Base-by-base conservation (phyloP, 2,797 vertebrate genomes). In the Sternotherus odoratus region DNA sequence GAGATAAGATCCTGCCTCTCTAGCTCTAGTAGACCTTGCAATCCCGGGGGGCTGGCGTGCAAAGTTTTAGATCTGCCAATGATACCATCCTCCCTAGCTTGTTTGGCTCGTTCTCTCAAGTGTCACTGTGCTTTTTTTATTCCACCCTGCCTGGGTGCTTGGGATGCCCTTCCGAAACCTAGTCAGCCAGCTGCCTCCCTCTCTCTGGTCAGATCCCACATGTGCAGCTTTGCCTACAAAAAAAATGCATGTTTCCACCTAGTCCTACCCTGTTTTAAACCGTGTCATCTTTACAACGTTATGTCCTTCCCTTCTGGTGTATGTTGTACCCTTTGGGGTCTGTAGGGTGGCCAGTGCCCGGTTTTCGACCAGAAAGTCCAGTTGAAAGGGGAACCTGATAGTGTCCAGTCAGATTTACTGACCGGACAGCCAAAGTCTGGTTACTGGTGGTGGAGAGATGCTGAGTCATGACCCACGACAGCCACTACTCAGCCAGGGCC, bases 51-150 rank as follows among this genome's bases (percentile, higher is more conserved):
- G 8, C 8, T 88, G 53, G 11, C 46, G 30, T 46, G 5, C 9
- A 23, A 9, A 54, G 30, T 33, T 6, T 28, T 1, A 1, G n/a
- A 6, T 90, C 26, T 1, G 33, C 66, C 26, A 26, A 17, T 75
- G 3, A 15, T 30, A 2, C 12, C 0, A 0, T 3, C 28, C 2
- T 88, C 66, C 11, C 2, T 75, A 13, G 54, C 13, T 49, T 23
- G 15, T 54, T 33, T 6, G 1, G 56, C 86, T n/a, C 30, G 79
- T 79, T 48, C 49, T 33, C 75, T 90, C 54, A 6, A 0, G 1
- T 51, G 49, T 30, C 23, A 15, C 49, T 72, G 16, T 28, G 57
- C 36, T 53, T 36, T 51, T 33, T 69, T 51, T 21, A 69, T 39
- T 24, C 11, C 21, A 5, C 21, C 63, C 17, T 36, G n/a, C 63